Conservation (phyloP, 2,113 vertebrate species). For the Stercorarius parasiticus region DNA sequence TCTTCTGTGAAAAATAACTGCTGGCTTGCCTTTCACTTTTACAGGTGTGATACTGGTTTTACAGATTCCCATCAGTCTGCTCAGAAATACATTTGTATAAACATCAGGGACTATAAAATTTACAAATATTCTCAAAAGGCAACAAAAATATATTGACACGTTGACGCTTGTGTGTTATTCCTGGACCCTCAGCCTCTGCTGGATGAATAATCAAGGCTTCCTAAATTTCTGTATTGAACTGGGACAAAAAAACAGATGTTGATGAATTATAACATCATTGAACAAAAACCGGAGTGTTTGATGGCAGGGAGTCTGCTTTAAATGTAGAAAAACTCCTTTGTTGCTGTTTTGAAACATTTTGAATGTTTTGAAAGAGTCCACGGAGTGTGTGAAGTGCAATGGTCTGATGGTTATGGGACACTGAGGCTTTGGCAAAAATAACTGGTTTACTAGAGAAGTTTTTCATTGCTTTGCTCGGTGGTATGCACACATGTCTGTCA, state of each 20-base stretch:
- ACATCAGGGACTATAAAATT: neutral
- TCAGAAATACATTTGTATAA: neutral
- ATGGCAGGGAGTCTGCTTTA: neutral
- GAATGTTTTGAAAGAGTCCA: neutral
- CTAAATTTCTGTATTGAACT: neutral
- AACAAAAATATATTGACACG: neutral
- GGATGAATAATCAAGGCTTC: neutral
- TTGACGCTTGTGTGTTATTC: neutral
- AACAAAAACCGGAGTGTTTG: neutral
- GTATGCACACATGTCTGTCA: neutral
- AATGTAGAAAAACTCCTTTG: neutral
- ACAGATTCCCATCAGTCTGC: neutral
- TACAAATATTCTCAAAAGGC: neutral
- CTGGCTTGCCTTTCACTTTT: neutral
- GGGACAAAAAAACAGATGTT: neutral
- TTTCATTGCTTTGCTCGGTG: neutral
- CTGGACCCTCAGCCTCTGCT: neutral
- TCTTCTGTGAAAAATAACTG: neutral
- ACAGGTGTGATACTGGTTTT: neutral
- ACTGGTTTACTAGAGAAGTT: neutral
- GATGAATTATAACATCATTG: neutral
- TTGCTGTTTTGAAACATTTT: neutral
- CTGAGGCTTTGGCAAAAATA: neutral
- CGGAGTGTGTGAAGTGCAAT: neutral
- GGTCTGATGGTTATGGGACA: neutral